These are phyloP conservation scores for Luperina testacea DNA, from an alignment of 2,888 invertebrate species.

Conservation along the genomic window DNA sequence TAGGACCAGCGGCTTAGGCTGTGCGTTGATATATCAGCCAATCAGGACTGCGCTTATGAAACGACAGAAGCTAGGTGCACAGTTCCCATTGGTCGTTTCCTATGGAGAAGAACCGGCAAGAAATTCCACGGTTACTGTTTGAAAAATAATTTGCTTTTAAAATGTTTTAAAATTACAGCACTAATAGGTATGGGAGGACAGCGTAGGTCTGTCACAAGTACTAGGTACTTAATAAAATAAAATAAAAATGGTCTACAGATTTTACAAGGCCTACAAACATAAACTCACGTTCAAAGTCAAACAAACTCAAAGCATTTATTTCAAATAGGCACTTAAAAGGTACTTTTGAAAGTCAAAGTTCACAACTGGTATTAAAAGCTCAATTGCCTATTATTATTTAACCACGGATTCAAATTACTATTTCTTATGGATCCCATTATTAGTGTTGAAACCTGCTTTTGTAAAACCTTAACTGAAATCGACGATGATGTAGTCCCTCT, in stretches of 20 bases:
- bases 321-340: background rate
- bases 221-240: background rate
- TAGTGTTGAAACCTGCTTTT: background rate
- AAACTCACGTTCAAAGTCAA: background rate
- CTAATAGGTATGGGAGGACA: too few relatives aligned
- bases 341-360: background rate
- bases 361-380: background rate
- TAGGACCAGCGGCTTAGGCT: too few relatives aligned
- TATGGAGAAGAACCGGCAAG: too few relatives aligned
- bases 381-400: background rate
- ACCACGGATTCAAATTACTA: background rate
- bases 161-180: too few relatives aligned
- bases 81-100: too few relatives aligned
- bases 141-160: too few relatives aligned
- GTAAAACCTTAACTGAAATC: background rate
- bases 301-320: background rate
- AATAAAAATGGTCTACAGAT: background rate
- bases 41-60: too few relatives aligned
- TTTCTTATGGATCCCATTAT: background rate
- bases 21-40: too few relatives aligned
- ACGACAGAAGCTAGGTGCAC: too few relatives aligned
- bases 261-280: background rate
- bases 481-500: background rate
- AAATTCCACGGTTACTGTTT: too few relatives aligned
- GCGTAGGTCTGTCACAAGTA: too few relatives aligned